Conservation (phyloP, 2,888 invertebrate species). For the Seira musarum region DNA sequence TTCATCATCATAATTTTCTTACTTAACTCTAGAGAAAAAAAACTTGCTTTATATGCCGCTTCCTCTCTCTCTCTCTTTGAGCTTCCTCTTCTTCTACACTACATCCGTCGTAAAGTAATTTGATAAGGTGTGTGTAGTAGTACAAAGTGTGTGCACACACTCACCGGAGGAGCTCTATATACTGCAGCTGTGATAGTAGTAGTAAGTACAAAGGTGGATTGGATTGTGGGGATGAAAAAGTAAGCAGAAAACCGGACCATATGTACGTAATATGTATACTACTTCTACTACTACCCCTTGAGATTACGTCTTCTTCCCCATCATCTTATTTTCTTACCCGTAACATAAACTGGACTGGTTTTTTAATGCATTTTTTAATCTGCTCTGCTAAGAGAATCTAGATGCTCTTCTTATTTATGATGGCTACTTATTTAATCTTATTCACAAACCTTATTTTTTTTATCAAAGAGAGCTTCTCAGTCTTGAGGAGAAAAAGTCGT, state of each 20-base stretch:
- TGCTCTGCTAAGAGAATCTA: neutral
- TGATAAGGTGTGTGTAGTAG: slow-evolving; percentile 40
- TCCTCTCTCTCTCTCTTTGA: slow-evolving; percentile 15
- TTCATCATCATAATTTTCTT: slow-evolving; percentile 22
- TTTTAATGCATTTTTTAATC: slow-evolving; percentile 30
- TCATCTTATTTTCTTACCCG: slow-evolving; percentile 34
- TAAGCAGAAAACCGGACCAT: slow-evolving; percentile 35
- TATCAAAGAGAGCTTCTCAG: neutral
- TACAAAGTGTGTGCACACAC: slow-evolving; percentile 15
- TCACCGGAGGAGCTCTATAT: slow-evolving; percentile 11
- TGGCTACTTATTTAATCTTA: slow-evolving; percentile 6
- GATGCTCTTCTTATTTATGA: slow-evolving; percentile 33
- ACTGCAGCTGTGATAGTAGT: slow-evolving; percentile 24
- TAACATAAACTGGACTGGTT: slow-evolving; percentile 60
- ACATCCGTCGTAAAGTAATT: slow-evolving; percentile 56
- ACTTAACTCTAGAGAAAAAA: slow-evolving; percentile 14
- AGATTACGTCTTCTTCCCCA: neutral
- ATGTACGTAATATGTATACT: neutral
- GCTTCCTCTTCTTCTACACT: slow-evolving; percentile 31
- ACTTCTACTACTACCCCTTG: neutral
- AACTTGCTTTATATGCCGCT: slow-evolving; percentile 23
- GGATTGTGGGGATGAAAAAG: too few relatives aligned
- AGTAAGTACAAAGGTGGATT: neutral
- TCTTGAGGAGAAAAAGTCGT: slow-evolving; percentile 53
- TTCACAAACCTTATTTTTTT: slow-evolving; percentile 11